Base-by-base conservation (phyloP, 2,888 invertebrate genomes). In the Serrognathus titanus region DNA sequence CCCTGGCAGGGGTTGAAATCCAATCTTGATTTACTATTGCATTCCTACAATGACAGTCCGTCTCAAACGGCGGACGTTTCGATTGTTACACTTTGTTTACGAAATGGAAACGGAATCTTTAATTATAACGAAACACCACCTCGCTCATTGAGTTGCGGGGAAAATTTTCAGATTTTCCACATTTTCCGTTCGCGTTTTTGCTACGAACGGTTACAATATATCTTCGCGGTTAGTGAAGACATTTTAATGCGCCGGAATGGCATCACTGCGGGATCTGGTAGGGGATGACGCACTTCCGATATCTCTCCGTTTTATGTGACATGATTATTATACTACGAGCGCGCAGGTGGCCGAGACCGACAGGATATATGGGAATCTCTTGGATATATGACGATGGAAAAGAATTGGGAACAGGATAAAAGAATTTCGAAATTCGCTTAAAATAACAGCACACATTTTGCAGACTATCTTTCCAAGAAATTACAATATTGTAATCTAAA, bases 11-110 rank as follows among this genome's bases (percentile, higher is more conserved):
- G 74, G 73, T 71, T 71, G 76, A 77, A 78, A 76, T 77, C 77
- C 77, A 78, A 78, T 78, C 78, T 77, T 77, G 76, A 77, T 77
- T 75, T 77, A 75, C 74, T 77, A 77, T 77, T 76, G 77, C 78
- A 78, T 77, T 78, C 77, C 76, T 69, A 74, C 77, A 77, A 77
- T 77, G 77, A 78, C 77, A 74, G 71, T 73, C 66, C 65, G 69
- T 67, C 66, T 64, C 51, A 53, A 53, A 55, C 58, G 50, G 60
- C 59, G 62, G 63, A 65, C 61, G 62, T 63, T 66, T 74, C 72
- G 72, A 72, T 71, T 70, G 74, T 68, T 68, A 70, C 71, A 72
- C 73, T 76, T 75, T 75, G 75, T 75, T 74, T 75, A 43, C 43
- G 43, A 43, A 43, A 43, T 12, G 11, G 12, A 12, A 40, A 12